These are phyloP conservation scores for Cyphomyrus plagiostoma DNA, from an alignment of 2,113 vertebrate genomes.

Conservation along the genomic window DNA sequence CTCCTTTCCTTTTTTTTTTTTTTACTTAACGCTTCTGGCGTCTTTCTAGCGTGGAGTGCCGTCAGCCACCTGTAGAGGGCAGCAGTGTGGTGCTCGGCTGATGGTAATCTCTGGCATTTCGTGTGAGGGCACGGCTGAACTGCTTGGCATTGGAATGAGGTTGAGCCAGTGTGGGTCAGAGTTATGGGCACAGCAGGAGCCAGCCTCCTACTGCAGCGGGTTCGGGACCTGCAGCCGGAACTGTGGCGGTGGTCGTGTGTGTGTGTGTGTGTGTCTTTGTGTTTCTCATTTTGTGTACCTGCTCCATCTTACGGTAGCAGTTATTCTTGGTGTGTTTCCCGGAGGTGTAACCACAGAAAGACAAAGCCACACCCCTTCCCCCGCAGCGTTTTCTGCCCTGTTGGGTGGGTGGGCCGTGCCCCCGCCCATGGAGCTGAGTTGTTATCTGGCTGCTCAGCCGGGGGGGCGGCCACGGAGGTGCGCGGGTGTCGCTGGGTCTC, in stretches of 20 bases:
- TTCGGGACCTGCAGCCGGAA: neutral
- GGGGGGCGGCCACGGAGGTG: neutral
- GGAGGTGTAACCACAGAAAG: neutral
- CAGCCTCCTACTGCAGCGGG: neutral
- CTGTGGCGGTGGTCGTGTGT: neutral
- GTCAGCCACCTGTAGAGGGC: conserved; percentile 27
- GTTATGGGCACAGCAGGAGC: neutral
- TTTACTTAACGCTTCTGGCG: neutral
- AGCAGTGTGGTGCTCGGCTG: conserved; percentile 26
- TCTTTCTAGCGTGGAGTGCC: neutral
- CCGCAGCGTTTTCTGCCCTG: neutral
- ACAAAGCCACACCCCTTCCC: neutral
- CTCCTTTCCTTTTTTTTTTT: neutral
- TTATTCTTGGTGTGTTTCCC: neutral
- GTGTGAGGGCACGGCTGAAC: neutral
- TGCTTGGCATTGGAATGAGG: neutral
- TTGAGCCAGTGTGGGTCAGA: neutral
- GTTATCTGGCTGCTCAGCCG: neutral
- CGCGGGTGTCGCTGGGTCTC: neutral
- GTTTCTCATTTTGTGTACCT: neutral
- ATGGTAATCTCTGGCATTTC: neutral
- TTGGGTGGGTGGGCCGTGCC: neutral
- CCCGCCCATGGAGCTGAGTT: neutral
- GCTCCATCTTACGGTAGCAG: neutral
- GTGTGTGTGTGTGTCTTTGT: neutral